Evolutionary conservation across 2,113 vertebrate species (phyloP), one percentile per base, ranked within the genome.

Genomic region (Alligator mississippiensis): DNA sequence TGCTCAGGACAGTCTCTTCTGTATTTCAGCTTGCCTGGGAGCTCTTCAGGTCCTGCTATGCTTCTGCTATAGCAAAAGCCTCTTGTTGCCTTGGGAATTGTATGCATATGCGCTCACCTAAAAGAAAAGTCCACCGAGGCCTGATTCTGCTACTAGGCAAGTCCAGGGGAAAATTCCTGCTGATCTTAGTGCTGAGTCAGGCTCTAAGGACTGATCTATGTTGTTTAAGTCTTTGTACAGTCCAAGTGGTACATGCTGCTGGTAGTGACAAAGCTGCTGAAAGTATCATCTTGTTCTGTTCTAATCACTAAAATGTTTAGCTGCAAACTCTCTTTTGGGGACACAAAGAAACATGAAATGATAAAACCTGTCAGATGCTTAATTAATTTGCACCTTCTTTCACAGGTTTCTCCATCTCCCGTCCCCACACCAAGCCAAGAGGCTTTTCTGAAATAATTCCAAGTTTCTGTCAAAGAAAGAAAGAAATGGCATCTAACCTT

Each of bases 401-500:
- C 78, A 74, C 5, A 5, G 19, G 59, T 55, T 57, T 74, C 38
- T 60, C 63, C 19, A 2, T 16, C 18, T 16, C n/a, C 7, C 80
- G 19, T 61, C 80, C 77, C 27, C 77, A 84, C 9, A 22, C 22
- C 34, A 47, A 38, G 6, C 79, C 61, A 75, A 75, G 77, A 90
- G 55, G 14, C 18, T 90, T 91, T 81, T 85, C 77, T 92, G 91
- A 93, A 86, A 16, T 74, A 77, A 82, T 70, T 84, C 18, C 21
- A 76, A 81, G 17, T 27, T 75, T 90, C 34, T 77, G 76, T 24
- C 19, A 83, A 27, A 87, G 38, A 13, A 84, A 82, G 12, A 1
- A 19, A 84, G 80, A 87, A 89, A 11, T 85, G 75, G 25, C 21
- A 34, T 60, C 96, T 93, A 90, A 99, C 99, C 99, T 99, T 99